Evolutionary conservation across 2,797 vertebrate species (phyloP).

Genomic region (Petrocephalus sullivani): DNA sequence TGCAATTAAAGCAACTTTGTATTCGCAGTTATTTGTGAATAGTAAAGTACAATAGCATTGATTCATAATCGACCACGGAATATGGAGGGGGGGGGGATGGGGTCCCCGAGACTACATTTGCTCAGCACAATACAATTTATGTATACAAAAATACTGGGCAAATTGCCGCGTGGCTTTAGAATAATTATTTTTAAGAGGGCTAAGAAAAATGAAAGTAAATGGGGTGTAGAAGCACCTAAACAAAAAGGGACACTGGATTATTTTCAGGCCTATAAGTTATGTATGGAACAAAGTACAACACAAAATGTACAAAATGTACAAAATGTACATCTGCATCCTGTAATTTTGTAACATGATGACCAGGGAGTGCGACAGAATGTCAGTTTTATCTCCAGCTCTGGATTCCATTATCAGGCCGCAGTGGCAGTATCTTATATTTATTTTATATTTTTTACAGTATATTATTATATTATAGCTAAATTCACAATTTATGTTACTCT

Average conservation of each 20-base stretch:
- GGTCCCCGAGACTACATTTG: neutral
- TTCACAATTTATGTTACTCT: neutral
- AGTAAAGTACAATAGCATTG: neutral
- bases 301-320: neutral
- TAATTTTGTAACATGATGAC: neutral
- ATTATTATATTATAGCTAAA: too few relatives aligned
- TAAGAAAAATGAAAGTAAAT: neutral
- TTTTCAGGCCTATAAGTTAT: neutral
- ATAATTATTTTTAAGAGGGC: neutral
- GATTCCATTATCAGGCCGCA: too few relatives aligned
- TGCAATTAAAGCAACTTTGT: neutral
- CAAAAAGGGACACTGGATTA: neutral
- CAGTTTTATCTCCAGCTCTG: neutral
- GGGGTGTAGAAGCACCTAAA: neutral
- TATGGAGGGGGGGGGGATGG: neutral
- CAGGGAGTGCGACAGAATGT: neutral
- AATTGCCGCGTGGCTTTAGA: neutral
- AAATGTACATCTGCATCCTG: neutral
- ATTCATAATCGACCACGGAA: neutral
- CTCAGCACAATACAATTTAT: neutral
- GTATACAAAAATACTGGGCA: neutral
- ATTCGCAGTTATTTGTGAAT: neutral
- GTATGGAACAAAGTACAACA: neutral
- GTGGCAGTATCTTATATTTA: too few relatives aligned
- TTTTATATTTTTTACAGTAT: too few relatives aligned